A percentile compares a stretch with the other conserved stretches of the same genome.
These are phyloP conservation scores for Tokudaia tokunoshimensis DNA, from an alignment of 2,797 vertebrate species.

Conservation along the genomic window DNA sequence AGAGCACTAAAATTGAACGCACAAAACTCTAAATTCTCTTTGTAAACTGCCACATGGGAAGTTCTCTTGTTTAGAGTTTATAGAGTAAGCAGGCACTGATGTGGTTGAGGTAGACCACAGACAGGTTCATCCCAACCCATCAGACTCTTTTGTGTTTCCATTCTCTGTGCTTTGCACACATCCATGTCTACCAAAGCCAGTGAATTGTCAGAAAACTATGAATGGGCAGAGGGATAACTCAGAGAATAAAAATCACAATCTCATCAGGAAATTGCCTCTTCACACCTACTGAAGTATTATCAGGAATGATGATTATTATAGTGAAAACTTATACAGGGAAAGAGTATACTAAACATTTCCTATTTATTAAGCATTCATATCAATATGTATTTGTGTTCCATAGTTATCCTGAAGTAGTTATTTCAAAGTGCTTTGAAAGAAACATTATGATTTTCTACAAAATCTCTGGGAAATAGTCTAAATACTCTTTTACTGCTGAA, in stretches of 20 bases:
- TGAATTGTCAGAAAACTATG: not conserved
- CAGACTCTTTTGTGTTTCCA: not conserved
- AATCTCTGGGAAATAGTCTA: not conserved
- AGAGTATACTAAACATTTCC: not conserved
- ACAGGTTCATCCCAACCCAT: not conserved
- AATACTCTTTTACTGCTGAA: not conserved
- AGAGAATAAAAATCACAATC: not conserved
- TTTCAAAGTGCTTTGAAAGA: not conserved
- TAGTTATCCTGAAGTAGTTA: not conserved
- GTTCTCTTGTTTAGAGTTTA: not conserved
- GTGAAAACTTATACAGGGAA: not conserved
- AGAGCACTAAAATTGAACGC: not conserved
- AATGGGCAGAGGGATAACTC: not conserved
- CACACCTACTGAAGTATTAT: not conserved
- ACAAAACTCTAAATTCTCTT: conserved; percentile 17
- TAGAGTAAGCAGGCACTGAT: not conserved
- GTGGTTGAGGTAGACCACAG: not conserved
- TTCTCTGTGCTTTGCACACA: not conserved
- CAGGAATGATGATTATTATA: not conserved
- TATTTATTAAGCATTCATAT: not conserved
- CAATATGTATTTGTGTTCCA: not conserved
- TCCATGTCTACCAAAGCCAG: not conserved
- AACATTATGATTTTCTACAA: not conserved
- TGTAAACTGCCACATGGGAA: not conserved
- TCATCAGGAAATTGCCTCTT: not conserved